phyloP scores from a whole-genome alignment of 1,140 invertebrate genomes.

The Asbolus verrucosus region DNA sequence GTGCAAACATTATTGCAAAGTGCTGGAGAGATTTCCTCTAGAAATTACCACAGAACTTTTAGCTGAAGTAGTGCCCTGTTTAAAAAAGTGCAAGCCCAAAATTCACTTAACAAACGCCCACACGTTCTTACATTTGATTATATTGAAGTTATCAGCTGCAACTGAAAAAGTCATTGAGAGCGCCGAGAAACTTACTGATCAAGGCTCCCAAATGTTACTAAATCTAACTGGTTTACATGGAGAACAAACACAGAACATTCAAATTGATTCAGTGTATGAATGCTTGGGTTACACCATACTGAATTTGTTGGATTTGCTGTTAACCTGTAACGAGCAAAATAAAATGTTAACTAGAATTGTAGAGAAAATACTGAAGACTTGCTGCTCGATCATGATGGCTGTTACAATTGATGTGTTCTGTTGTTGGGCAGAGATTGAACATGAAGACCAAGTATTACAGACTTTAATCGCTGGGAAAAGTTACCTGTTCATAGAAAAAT shows the following conservation, averaged over 20 bases:
- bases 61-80: slow-evolving; percentile 54
- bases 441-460: slow-evolving; percentile 56
- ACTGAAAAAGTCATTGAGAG: slow-evolving; percentile 46
- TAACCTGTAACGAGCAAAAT: slow-evolving; percentile 52
- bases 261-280: slow-evolving; percentile 49
- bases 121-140: slow-evolving; percentile 48
- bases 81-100: slow-evolving; percentile 51
- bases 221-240: slow-evolving; percentile 53
- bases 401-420: slow-evolving; percentile 60
- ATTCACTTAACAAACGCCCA: slow-evolving; percentile 46
- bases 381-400: slow-evolving; percentile 52
- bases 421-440: slow-evolving; percentile 60
- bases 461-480: slow-evolving; percentile 54
- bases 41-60: slow-evolving; percentile 56
- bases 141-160: slow-evolving; percentile 48
- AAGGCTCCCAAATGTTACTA: slow-evolving; percentile 51
- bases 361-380: slow-evolving; percentile 49
- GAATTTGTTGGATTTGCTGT: slow-evolving; percentile 56
- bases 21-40: slow-evolving; percentile 53
- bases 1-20: slow-evolving; percentile 50
- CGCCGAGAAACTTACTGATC: slow-evolving; percentile 47
- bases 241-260: slow-evolving; percentile 51
- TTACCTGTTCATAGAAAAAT: slow-evolving; percentile 58
- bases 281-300: slow-evolving; percentile 59
- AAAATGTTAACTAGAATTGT: slow-evolving; percentile 50